Evolutionary conservation across 2,113 vertebrate genomes (phyloP).

Genomic region (Leiothrix lutea): DNA sequence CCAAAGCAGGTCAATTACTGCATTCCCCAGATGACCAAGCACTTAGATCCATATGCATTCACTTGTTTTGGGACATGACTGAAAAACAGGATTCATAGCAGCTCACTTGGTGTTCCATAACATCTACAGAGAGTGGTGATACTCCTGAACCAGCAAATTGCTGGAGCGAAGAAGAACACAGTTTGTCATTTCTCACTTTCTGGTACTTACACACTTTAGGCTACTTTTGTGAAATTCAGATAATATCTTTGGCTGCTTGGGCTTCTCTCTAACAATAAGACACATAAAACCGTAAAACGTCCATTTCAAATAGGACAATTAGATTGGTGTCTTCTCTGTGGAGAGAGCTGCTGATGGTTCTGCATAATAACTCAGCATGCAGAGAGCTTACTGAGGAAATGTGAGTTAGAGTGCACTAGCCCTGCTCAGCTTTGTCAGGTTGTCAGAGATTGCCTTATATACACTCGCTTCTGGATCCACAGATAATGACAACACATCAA

Average conservation of each 20-base stretch:
- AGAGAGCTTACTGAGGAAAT: background rate
- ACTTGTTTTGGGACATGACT: background rate
- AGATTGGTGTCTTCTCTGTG: background rate
- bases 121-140: background rate
- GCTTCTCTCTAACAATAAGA: background rate
- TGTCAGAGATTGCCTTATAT: background rate
- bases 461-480: fast-evolving
- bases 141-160: background rate
- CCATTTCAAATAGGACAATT: background rate
- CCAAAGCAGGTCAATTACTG: background rate
- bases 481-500: background rate
- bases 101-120: background rate
- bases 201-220: background rate
- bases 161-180: background rate
- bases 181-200: background rate
- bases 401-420: background rate
- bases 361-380: background rate
- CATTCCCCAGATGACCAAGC: background rate
- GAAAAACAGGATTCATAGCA: background rate
- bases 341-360: background rate
- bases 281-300: background rate
- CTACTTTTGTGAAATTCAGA: background rate
- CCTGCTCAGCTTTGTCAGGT: background rate
- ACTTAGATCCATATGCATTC: background rate
- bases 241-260: background rate